Evolutionary conservation across 2,888 invertebrate species (phyloP), one percentile per base, ranked within the genome.

Genomic region (Cartodere bifasciata): DNA sequence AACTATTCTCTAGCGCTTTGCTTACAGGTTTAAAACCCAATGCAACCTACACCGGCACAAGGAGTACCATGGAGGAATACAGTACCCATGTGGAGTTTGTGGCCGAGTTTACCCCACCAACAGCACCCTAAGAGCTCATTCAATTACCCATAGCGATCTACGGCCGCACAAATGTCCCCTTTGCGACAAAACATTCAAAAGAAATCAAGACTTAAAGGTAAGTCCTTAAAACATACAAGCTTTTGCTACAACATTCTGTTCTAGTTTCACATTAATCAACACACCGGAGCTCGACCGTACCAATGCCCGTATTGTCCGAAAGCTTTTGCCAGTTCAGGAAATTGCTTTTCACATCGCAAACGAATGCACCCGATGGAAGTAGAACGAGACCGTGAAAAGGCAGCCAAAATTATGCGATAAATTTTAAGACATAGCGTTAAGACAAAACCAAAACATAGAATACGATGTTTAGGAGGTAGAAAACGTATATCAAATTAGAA

Each of bases 241-340:
- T 20, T 20, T 20, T 20, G 11, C 23, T n/a, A 10, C 11, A 23
- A 5, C 11, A 11, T 35, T 36, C 28, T 28, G 32, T 65, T 67
- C 35, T 58, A 74, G 71, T 78, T 77, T 52, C 79, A 80, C 50
- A 72, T 76, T 47, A 79, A 79, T 52, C 76, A 76, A 47, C 79
- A 80, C 47, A 78, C 78, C n/a, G 79, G 78, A 26, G 75, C 68
- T 3, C 66, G 73, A 46, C 79, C 79, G 13, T 79, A 77, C 55
- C 70, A 75, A 55, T 79, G 79, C 53, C 77, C 76, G 16, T 76
- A 75, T 48, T 79, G 78, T 56, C 75, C 77, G 1, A 76, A 76
- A 55, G 64, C 72, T 31, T 76, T 79, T 52, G 74, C 78, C 23
- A 75, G 76, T 53, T 76, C 77, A 14, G 78, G 78, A 7, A 79